phyloP scores from a whole-genome alignment of 2,113 vertebrate species.

The Lichenostomus cassidix region DNA sequence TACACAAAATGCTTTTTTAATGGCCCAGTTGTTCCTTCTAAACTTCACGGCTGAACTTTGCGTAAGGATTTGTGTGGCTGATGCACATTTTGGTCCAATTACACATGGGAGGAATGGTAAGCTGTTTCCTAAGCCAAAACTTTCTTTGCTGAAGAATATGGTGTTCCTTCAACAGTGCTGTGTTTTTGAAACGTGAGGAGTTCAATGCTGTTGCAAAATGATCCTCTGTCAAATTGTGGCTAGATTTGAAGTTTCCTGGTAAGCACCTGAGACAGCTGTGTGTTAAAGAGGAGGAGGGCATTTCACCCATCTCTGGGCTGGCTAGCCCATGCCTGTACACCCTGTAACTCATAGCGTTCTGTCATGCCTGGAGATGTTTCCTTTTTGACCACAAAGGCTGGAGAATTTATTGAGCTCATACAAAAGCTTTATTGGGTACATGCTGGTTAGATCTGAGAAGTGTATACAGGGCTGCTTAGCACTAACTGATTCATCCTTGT shows the following conservation, averaged over 20 bases:
- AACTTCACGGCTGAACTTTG: neutral
- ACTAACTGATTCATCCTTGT: neutral
- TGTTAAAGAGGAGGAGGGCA: neutral
- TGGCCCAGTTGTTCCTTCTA: neutral
- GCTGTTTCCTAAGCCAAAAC: neutral
- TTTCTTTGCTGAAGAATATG: neutral
- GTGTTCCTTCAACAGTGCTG: neutral
- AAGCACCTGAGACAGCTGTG: neutral
- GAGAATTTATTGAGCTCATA: neutral
- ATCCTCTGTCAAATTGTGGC: neutral
- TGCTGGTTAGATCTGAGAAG: neutral
- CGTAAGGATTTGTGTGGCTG: neutral
- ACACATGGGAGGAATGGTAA: neutral
- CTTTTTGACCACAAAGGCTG: neutral
- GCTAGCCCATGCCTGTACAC: neutral
- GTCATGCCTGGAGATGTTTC: neutral
- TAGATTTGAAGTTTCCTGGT: neutral
- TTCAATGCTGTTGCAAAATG: neutral
- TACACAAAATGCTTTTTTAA: neutral
- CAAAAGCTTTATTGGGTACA: neutral
- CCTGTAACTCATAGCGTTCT: neutral
- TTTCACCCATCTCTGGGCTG: neutral
- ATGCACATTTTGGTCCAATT: neutral
- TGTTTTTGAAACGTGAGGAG: neutral
- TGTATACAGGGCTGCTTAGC: neutral